Evolutionary conservation across 2,888 invertebrate genomes (phyloP), one percentile per base, ranked within the genome.

Genomic region (Hedychridium roseum): DNA sequence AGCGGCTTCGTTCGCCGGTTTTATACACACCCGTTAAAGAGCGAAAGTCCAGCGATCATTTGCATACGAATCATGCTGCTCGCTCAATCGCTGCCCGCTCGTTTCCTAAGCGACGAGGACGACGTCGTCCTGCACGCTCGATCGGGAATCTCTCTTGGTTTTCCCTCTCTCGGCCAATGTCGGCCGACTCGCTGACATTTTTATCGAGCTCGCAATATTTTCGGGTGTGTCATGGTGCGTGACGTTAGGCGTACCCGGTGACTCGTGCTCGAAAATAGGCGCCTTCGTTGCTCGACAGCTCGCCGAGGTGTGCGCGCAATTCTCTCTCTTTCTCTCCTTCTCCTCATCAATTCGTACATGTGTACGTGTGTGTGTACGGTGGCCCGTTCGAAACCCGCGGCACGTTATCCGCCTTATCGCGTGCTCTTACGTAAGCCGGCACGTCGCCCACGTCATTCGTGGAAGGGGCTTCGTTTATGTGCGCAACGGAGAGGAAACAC

Each of bases 331-430:
- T n/a, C n/a, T n/a, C n/a, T n/a, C n/a, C n/a, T n/a, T n/a, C n/a
- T n/a, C n/a, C n/a, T n/a, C n/a, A n/a, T n/a, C n/a, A n/a, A n/a
- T n/a, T n/a, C n/a, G n/a, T n/a, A n/a, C n/a, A n/a, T n/a, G n/a
- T n/a, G n/a, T n/a, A n/a, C n/a, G n/a, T n/a, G n/a, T n/a, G n/a
- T n/a, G n/a, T n/a, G n/a, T n/a, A n/a, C 44, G 58, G 46, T 51
- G 53, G 50, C 53, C 47, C 36, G 11, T 31, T 43, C 45, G 45
- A 41, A 54, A 36, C 12, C 42, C 49, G 40, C 50, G 47, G 30
- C n/a, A n/a, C 52, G 51, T 63, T 60, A 63, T 64, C 53, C 64
- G 57, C 44, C 57, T 64, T 64, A 64, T 64, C 64, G 60, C 45
- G 35, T 4, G 51, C 30, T 54, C n/a, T 64, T 64, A 64, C 54